These are phyloP conservation scores for Eurytoma adleriae DNA, from an alignment of 2,888 invertebrate species.

Conservation along the genomic window DNA sequence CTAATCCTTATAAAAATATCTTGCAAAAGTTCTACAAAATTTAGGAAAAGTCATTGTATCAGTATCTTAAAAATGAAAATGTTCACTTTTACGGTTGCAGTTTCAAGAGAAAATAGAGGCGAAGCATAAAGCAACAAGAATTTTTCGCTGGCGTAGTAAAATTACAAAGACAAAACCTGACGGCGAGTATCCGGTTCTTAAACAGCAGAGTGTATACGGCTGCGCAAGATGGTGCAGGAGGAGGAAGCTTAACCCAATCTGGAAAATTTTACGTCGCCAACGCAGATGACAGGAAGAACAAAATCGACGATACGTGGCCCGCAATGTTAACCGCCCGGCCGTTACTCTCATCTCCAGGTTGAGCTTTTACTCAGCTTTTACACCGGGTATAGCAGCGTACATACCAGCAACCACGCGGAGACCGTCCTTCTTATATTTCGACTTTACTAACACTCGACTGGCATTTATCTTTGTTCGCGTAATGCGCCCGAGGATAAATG, in stretches of 20 bases:
- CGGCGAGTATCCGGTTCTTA: neutral
- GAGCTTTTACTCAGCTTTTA: neutral
- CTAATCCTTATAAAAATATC: no score
- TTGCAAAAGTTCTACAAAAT: no score
- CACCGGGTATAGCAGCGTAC: neutral
- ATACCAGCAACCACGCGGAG: neutral
- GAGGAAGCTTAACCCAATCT: neutral
- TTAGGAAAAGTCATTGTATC: no score
- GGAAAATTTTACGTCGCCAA: neutral
- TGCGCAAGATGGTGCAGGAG: neutral
- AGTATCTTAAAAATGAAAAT: no score
- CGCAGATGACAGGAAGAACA: neutral
- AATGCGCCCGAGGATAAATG: neutral
- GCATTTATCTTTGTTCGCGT: slow-evolving; percentile 1
- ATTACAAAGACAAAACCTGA: neutral
- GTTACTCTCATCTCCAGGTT: neutral
- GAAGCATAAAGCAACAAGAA: neutral
- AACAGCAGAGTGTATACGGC: neutral
- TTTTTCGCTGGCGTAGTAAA: neutral
- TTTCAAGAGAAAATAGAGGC: no score
- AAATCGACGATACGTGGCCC: slow-evolving; percentile 19
- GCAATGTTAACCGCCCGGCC: neutral
- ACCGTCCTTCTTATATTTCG: neutral
- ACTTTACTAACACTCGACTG: neutral
- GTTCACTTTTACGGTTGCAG: no score